phyloP scores from a whole-genome alignment of 2,113 vertebrate species.

The Prionailurus viverrinus region DNA sequence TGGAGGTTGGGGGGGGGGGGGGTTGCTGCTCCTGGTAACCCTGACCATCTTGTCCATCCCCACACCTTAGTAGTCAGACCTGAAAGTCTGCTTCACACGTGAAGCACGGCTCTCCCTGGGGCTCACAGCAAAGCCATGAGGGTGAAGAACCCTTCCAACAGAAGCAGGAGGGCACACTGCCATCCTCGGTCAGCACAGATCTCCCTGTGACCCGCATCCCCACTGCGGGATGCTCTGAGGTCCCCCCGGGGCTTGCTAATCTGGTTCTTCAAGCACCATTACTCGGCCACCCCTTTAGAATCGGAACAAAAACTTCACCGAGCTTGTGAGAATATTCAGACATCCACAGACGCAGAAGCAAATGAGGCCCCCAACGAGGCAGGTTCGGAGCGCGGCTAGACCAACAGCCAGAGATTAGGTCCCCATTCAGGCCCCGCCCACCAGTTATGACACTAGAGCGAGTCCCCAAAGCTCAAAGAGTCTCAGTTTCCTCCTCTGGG shows the following conservation, averaged over 20 bases:
- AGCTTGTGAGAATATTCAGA: neutral
- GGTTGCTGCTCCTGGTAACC: accelerated
- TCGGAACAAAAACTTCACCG: neutral
- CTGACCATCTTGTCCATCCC: neutral
- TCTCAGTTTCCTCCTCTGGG: neutral
- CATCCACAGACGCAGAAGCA: neutral
- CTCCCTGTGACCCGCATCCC: neutral
- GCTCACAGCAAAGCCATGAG: accelerated
- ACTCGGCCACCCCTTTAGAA: neutral
- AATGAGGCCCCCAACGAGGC: neutral
- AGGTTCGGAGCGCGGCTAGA: neutral
- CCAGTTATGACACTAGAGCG: neutral
- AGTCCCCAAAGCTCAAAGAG: neutral
- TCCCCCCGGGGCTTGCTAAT: neutral
- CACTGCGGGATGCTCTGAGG: neutral
- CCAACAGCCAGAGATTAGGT: neutral
- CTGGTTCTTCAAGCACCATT: neutral
- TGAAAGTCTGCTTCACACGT: neutral
- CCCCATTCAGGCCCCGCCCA: neutral
- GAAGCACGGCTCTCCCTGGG: accelerated
- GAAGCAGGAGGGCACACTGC: neutral
- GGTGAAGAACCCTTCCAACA: neutral
- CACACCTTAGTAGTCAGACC: accelerated
- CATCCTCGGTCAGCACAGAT: neutral
- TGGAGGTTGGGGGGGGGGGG: accelerated